Percentiles rank a stretch among this genome's conserved stretches.
These are phyloP conservation scores for Punctoribates punctum DNA, from an alignment of 2,888 invertebrate species.

Conservation along the genomic window DNA sequence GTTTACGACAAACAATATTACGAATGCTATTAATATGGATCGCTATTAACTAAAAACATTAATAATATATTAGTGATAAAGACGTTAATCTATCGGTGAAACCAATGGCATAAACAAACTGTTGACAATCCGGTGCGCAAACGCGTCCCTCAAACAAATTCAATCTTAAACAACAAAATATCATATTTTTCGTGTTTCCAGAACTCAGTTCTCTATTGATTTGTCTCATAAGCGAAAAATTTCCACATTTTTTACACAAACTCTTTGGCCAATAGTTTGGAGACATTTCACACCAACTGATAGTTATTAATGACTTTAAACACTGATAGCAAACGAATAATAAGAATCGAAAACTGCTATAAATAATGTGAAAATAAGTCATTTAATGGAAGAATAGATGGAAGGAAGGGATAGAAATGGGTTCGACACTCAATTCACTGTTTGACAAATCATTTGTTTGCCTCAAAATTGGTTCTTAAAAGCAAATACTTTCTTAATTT, in stretches of 20 bases:
- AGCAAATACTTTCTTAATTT: no score
- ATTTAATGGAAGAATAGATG: neutral
- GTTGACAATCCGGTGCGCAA: conserved; percentile 33
- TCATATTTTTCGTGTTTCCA: neutral
- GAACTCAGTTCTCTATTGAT: conserved; percentile 16
- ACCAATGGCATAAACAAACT: conserved; percentile 23
- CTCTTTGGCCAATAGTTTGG: neutral
- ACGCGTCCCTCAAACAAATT: conserved; percentile 5
- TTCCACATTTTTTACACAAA: neutral
- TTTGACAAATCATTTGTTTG: conserved; percentile 4
- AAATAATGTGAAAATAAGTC: conserved; percentile 16
- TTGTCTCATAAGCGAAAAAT: conserved; percentile 14
- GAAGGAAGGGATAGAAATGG: no score
- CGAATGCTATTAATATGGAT: neutral
- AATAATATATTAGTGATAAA: conserved; percentile 27
- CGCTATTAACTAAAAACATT: conserved; percentile 10
- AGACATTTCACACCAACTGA: neutral
- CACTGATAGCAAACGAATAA: conserved; percentile 2
- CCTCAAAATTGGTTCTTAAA: neutral
- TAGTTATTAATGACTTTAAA: conserved; percentile 26
- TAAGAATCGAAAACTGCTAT: neutral
- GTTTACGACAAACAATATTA: neutral
- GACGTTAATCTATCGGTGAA: neutral
- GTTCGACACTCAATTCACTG: neutral
- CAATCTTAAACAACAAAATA: conserved; percentile 29